These are phyloP conservation scores for Caenorhabditis macrosperma DNA, from an alignment of 2,888 invertebrate species.

Conservation along the genomic window DNA sequence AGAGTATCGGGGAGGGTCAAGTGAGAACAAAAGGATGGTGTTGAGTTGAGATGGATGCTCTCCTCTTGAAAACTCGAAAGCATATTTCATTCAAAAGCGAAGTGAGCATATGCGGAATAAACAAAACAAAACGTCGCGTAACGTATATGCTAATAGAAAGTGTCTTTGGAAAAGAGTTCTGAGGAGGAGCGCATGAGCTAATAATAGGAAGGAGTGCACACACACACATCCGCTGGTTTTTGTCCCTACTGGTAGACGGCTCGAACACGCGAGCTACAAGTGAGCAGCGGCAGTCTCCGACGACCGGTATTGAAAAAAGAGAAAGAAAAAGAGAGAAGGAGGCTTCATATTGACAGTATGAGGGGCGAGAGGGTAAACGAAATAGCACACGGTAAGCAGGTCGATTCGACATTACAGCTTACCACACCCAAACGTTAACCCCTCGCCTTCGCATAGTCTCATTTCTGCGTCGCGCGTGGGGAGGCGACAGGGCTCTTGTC, in stretches of 20 bases:
- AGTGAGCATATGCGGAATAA: not conserved
- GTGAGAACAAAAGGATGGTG: constrained; percentile 1
- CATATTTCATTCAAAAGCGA: constrained; percentile 3
- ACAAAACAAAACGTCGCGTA: constrained; percentile 17
- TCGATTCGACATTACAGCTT: constrained; percentile 53
- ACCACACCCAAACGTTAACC: constrained; percentile 53
- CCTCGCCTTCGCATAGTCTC: constrained; percentile 22
- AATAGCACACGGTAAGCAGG: constrained; percentile 52
- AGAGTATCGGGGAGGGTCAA: not conserved
- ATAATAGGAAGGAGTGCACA: constrained; percentile 5
- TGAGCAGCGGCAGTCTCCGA: constrained; percentile 18
- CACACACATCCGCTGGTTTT: constrained; percentile 2
- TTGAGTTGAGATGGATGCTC: not conserved
- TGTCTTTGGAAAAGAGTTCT: not conserved
- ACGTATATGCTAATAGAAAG: constrained; percentile 7
- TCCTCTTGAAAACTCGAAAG: not conserved
- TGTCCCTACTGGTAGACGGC: constrained; percentile 22
- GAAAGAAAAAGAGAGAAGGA: constrained; percentile 27
- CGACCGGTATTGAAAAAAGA: constrained; percentile 47
- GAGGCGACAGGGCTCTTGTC: constrained; percentile 59
- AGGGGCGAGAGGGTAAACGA: constrained; percentile 35
- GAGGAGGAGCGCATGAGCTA: too few relatives aligned
- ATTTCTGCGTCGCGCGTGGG: constrained; percentile 14
- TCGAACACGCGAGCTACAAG: constrained; percentile 38
- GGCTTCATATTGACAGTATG: constrained; percentile 49